phyloP scores from a whole-genome alignment of 1,140 invertebrate genomes.

The Stegodyphus dumicola region DNA sequence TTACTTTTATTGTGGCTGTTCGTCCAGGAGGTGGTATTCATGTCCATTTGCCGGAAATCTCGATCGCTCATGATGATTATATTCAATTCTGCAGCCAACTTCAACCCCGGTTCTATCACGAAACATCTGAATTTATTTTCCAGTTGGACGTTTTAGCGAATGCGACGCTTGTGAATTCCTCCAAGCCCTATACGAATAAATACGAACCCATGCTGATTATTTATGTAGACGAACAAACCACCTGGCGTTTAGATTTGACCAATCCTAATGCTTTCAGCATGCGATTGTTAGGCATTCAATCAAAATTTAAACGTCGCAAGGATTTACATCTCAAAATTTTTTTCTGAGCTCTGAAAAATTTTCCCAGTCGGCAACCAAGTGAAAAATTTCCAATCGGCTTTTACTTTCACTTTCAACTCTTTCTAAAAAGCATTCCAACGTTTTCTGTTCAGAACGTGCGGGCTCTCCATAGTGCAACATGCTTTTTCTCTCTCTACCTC shows the following conservation, averaged over 20 bases:
- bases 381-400: too few species aligned
- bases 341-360: too few species aligned
- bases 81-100: slow-evolving; percentile 10
- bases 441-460: too few species aligned
- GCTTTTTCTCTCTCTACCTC: too few species aligned
- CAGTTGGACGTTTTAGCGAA: background rate
- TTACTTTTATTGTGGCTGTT: background rate
- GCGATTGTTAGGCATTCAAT: background rate
- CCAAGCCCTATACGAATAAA: background rate
- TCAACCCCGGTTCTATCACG: background rate
- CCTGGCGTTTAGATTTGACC: background rate
- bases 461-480: too few species aligned
- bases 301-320: slow-evolving; percentile 29
- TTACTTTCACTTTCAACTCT: too few species aligned
- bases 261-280: too few species aligned
- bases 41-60: slow-evolving; percentile 27
- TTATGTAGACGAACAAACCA: slow-evolving; percentile 28
- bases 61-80: slow-evolving; percentile 28
- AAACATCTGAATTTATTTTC: background rate
- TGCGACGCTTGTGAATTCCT: background rate
- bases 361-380: too few species aligned
- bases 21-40: slow-evolving; percentile 3
- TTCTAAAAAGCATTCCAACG: too few species aligned
- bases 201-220: background rate
- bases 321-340: too few species aligned